Evolutionary conservation across 2,888 invertebrate genomes (phyloP).

Genomic region (Ophion obscuratus): DNA sequence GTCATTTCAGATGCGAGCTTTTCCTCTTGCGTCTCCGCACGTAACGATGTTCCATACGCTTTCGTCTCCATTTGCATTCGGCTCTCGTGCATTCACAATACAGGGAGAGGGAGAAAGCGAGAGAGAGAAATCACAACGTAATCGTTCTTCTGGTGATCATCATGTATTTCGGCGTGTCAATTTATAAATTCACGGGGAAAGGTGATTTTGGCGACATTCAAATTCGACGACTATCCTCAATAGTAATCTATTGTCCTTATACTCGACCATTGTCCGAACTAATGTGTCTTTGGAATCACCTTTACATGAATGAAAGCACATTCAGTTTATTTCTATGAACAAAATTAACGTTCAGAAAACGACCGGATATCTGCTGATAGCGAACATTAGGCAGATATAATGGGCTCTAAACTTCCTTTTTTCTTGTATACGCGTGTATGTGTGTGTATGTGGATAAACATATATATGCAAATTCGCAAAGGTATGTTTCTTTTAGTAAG

Average conservation of each 20-base stretch:
- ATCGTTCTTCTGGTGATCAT: constrained; percentile 62
- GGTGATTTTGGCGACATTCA: too few relatives aligned
- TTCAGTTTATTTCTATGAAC: too few relatives aligned
- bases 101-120: constrained; percentile 10
- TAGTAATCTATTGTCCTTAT: too few relatives aligned
- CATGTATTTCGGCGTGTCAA: constrained; percentile 61
- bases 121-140: constrained; percentile 52
- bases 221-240: too few relatives aligned
- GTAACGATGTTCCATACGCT: constrained; percentile 35
- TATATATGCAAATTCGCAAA: constrained; percentile 28
- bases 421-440: too few relatives aligned
- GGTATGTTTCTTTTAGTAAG: constrained; percentile 40
- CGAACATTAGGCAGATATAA: too few relatives aligned
- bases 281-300: too few relatives aligned
- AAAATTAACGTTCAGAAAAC: too few relatives aligned
- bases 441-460: background rate
- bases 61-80: constrained; percentile 71
- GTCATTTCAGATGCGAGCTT: constrained; percentile 51
- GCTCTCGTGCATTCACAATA: constrained; percentile 57
- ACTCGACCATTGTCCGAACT: too few relatives aligned
- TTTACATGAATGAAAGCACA: too few relatives aligned
- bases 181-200: constrained; percentile 42
- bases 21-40: constrained; percentile 11
- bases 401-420: too few relatives aligned
- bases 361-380: too few relatives aligned